These are phyloP conservation scores for Ianthella basta DNA, from an alignment of 37 sponge, comb jelly and placozoan species.

Conservation along the genomic window DNA sequence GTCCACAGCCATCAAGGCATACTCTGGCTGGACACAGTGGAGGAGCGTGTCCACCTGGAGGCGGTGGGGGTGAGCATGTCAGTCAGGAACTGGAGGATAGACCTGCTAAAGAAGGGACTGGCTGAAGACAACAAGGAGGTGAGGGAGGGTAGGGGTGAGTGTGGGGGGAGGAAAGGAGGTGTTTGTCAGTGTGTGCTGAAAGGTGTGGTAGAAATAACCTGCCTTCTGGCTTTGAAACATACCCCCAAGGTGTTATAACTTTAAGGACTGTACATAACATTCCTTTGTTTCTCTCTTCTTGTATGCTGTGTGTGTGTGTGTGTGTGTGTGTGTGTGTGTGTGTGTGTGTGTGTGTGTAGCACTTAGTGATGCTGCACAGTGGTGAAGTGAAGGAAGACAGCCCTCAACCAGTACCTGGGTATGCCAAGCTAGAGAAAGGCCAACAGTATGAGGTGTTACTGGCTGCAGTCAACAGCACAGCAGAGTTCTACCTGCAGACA, in stretches of 20 bases:
- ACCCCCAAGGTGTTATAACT: no score
- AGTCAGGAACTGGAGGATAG: conserved; percentile 28
- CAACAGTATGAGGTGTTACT: neutral
- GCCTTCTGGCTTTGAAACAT: no score
- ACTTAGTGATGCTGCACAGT: no score
- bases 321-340: neutral
- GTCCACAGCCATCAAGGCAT: neutral
- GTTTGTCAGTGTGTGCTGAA: no score
- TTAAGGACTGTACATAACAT: no score
- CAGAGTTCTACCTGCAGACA: neutral
- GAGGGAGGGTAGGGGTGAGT: no score
- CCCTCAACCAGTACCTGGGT: neutral
- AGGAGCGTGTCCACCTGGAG: conserved; percentile 34
- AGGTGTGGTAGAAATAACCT: no score
- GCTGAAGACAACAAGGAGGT: conserved; percentile 18
- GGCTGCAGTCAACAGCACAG: neutral
- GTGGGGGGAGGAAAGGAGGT: no score
- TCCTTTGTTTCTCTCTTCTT: no score
- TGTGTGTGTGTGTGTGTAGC: neutral
- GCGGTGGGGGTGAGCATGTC: conserved; percentile 4
- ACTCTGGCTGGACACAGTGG: conserved; percentile 67
- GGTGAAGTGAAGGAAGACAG: neutral
- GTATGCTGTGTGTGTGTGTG: conserved; percentile 7
- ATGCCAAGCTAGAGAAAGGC: neutral
- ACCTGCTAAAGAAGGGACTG: neutral